Evolutionary conservation across 2,888 invertebrate genomes (phyloP), one percentile per base, ranked within the genome.

Genomic region (Leucoma salicis): DNA sequence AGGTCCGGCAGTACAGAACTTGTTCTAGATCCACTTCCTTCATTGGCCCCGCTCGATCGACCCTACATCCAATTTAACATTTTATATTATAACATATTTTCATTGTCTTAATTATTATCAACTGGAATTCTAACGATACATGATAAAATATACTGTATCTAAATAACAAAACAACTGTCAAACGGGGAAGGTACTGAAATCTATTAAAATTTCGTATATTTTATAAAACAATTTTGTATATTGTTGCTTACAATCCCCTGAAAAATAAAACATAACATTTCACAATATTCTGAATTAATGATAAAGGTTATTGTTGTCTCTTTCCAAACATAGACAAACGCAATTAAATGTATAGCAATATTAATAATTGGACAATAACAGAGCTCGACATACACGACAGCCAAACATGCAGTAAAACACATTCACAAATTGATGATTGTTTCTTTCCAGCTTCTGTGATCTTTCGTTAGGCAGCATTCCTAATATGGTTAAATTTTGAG

Each of bases 1-100:
- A 99, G 92, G 91, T 99, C 99, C 39, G 99, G 99, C 62, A 99
- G 92, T 42, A 98, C 98, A 40, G 96, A 96, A 89, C 96, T 97
- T 54, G 96, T 96, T 56, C 97, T 92, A 16, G 97, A 94, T 56
- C 95, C 91, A 66, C 92, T 90, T 70, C 92, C 90, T 74, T 92
- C 90, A 58, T 73, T 78, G 35, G 85, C 89, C 53, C 90, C 91
- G 62, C 90, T 78, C 49, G 81, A 67, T 11, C 87, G 87, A 52
- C 77, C 86, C 88, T 87, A 72, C 36, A 59, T 35, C 51, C 54
- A 57, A 61, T 42, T 41, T 31, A 37, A 49, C 12, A 46, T 49
- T 53, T 46, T 34, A 42, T 27, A 47, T 0, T 12, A 10, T 11
- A 34, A 13, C 10, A 34, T 13, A 25, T 8, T 8, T 21, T 21